phyloP scores from a whole-genome alignment of 2,113 vertebrate genomes.

The Aspiorhynchus laticeps region DNA sequence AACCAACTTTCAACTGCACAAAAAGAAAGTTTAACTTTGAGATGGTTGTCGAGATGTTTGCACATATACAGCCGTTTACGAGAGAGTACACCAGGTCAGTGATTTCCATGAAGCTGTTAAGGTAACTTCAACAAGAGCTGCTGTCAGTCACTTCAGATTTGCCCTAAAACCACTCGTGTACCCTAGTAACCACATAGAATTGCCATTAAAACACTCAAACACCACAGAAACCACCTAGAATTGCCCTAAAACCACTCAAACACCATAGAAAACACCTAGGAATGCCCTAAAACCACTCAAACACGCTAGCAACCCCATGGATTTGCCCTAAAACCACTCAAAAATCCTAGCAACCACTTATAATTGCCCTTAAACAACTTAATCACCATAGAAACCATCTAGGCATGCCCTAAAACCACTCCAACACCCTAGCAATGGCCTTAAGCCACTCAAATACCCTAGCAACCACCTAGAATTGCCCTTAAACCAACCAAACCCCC shows the following conservation, averaged over 20 bases:
- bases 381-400: not conserved
- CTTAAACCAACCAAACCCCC: no score
- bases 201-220: no score
- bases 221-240: accelerated
- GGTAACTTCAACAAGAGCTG: not conserved
- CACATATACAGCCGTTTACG: not conserved
- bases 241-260: not conserved
- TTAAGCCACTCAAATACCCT: no score
- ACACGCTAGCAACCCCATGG: not conserved
- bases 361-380: not conserved
- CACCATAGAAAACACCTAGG: not conserved
- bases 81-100: not conserved
- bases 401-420: no score
- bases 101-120: not conserved
- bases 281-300: not conserved
- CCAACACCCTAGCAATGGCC: no score
- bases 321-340: not conserved
- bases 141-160: not conserved
- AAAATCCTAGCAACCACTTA: not conserved
- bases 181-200: accelerated
- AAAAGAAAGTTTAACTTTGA: not conserved
- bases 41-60: not conserved
- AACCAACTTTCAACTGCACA: not conserved
- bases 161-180: not conserved
- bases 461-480: no score